These are phyloP conservation scores for Sander lucioperca DNA, from an alignment of 2,113 vertebrate species.

Conservation along the genomic window DNA sequence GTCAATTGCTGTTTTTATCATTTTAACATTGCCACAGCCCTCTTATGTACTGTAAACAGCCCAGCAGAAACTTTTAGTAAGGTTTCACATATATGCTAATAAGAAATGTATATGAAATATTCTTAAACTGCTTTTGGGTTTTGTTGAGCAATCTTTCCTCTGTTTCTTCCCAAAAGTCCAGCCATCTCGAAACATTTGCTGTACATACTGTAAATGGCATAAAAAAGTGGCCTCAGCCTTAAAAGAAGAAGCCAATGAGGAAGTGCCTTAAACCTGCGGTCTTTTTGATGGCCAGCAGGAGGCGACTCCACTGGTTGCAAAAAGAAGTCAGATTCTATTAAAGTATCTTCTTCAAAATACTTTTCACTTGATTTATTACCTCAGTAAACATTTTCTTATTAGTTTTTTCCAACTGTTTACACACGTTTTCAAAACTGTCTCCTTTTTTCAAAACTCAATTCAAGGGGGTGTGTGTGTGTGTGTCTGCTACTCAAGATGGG, in stretches of 20 bases:
- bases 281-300: too few relatives aligned
- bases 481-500: too few relatives aligned
- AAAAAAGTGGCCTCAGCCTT: background rate
- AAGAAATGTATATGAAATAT: conserved; percentile 13
- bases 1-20: conserved; percentile 31
- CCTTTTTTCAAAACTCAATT: too few relatives aligned
- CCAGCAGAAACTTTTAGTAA: conserved; percentile 17
- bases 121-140: background rate
- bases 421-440: too few relatives aligned
- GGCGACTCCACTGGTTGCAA: too few relatives aligned
- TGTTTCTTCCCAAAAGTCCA: background rate
- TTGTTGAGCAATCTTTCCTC: background rate
- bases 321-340: too few relatives aligned
- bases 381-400: too few relatives aligned
- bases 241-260: background rate
- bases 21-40: conserved; percentile 25
- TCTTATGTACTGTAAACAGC: conserved; percentile 46
- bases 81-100: conserved; percentile 47
- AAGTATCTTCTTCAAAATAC: too few relatives aligned
- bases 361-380: too few relatives aligned
- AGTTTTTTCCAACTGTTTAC: too few relatives aligned
- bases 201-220: background rate
- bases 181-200: conserved; percentile 6
- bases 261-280: too few relatives aligned
- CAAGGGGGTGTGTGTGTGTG: too few relatives aligned